Conservation (phyloP, 2,888 invertebrate genomes). For the Macrostomum cliftonense region DNA sequence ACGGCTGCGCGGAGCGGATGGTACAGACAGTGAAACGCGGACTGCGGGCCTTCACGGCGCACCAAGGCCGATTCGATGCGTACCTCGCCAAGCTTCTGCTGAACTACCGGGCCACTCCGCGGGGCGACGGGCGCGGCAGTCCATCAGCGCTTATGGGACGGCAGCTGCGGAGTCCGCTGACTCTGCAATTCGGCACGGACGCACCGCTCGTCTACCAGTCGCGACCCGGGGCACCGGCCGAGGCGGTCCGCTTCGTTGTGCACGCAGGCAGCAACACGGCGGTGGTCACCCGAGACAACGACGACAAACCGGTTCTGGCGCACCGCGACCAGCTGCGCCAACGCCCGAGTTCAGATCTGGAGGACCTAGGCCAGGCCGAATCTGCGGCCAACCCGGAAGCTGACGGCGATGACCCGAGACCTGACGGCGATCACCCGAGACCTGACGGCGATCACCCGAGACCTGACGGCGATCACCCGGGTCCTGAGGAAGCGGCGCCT, state of each 20-base stretch:
- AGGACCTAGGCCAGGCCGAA: too few species aligned
- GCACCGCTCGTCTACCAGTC: background rate
- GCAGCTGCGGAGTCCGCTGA: constrained; percentile 5
- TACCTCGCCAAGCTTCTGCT: constrained; percentile 7
- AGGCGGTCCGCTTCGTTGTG: constrained; percentile 1
- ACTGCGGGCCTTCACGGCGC: constrained; percentile 4
- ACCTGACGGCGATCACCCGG: too few species aligned
- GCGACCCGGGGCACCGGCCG: background rate
- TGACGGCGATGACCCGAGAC: too few species aligned
- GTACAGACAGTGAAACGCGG: constrained; percentile 8
- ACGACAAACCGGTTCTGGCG: too few species aligned
- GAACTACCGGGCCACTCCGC: constrained; percentile 8
- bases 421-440: too few species aligned
- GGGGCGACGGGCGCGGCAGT: constrained; percentile 1
- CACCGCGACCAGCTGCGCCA: too few species aligned
- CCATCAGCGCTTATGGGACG: constrained; percentile 9
- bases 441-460: too few species aligned
- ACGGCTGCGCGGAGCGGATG: constrained; percentile 8
- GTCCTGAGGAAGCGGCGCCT: too few species aligned
- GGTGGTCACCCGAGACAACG: too few species aligned
- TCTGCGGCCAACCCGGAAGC: too few species aligned
- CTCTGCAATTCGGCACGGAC: constrained; percentile 1
- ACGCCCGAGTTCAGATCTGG: too few species aligned
- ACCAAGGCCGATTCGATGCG: constrained; percentile 6
- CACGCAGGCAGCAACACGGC: constrained; percentile 4